phyloP scores from a whole-genome alignment of 2,888 invertebrate genomes.

The Drosophila cognata region DNA sequence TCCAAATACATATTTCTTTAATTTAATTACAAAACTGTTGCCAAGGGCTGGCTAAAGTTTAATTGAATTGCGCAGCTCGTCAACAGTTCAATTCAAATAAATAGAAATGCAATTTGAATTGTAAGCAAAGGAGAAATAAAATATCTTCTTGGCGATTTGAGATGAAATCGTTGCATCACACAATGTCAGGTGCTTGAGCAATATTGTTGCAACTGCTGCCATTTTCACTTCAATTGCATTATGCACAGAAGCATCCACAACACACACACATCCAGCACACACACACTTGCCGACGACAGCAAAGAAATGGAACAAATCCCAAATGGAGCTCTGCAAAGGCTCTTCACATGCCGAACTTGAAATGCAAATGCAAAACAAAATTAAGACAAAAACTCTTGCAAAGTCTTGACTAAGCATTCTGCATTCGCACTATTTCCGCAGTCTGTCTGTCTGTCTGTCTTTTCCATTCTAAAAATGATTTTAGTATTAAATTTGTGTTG shows the following conservation, averaged over 20 bases:
- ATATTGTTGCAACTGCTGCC: slow-evolving; percentile 11
- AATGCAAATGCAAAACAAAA: slow-evolving; percentile 31
- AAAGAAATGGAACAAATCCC: neutral
- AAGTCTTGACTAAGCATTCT: slow-evolving; percentile 35
- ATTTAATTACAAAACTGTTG: slow-evolving; percentile 39
- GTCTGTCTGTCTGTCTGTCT: slow-evolving; percentile 3
- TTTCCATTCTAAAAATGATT: slow-evolving; percentile 34
- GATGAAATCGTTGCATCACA: slow-evolving; percentile 29
- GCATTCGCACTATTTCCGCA: slow-evolving; percentile 13
- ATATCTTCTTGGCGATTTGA: slow-evolving; percentile 8
- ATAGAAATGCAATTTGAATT: neutral
- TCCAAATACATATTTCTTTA: slow-evolving; percentile 37
- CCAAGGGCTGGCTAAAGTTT: neutral
- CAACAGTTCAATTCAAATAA: slow-evolving; percentile 1
- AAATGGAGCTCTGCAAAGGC: slow-evolving; percentile 28
- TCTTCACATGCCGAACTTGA: slow-evolving; percentile 46
- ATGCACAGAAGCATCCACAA: slow-evolving; percentile 2
- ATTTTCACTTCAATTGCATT: slow-evolving; percentile 23
- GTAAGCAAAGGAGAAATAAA: slow-evolving; percentile 4
- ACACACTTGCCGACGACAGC: slow-evolving; percentile 1
- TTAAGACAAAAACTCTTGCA: slow-evolving; percentile 29
- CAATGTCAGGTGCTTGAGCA: slow-evolving; percentile 27
- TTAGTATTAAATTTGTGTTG: slow-evolving; percentile 35
- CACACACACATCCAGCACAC: neutral
- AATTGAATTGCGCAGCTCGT: slow-evolving; percentile 7